phyloP scores from a whole-genome alignment of 2,797 vertebrate genomes.

The Notoglanidium macrostoma region DNA sequence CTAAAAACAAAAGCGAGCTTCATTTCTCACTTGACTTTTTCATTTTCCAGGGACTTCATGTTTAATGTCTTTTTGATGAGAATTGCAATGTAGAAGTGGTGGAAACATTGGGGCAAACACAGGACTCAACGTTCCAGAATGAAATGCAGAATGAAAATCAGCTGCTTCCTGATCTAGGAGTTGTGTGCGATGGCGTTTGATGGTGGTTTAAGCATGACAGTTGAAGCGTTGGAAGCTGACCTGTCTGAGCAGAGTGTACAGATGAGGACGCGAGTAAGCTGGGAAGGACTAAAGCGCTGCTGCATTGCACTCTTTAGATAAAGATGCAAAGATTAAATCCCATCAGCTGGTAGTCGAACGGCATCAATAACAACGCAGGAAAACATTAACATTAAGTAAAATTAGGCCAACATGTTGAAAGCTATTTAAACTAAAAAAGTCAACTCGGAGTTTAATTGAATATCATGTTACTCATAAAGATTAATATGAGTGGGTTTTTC shows the following conservation, averaged over 20 bases:
- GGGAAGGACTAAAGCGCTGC: neutral
- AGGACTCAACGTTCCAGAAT: neutral
- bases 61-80: neutral
- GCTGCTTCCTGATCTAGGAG: neutral
- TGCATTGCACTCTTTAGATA: neutral
- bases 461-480: conserved; percentile 3
- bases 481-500: conserved; percentile 1
- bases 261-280: neutral
- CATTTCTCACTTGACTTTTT: neutral
- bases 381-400: neutral
- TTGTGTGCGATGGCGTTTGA: neutral
- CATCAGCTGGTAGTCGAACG: neutral
- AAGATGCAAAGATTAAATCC: neutral
- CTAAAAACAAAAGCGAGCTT: neutral
- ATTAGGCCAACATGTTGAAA: neutral
- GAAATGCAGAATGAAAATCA: neutral
- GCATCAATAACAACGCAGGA: neutral
- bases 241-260: neutral
- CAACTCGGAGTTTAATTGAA: neutral
- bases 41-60: neutral
- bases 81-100: neutral
- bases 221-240: neutral
- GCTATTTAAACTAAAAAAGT: neutral
- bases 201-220: neutral
- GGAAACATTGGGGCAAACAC: neutral